A percentile compares a stretch with the other conserved stretches of the same genome.
Evolutionary conservation across 2,888 invertebrate species (phyloP).

Genomic region (Callimorpha dominula): DNA sequence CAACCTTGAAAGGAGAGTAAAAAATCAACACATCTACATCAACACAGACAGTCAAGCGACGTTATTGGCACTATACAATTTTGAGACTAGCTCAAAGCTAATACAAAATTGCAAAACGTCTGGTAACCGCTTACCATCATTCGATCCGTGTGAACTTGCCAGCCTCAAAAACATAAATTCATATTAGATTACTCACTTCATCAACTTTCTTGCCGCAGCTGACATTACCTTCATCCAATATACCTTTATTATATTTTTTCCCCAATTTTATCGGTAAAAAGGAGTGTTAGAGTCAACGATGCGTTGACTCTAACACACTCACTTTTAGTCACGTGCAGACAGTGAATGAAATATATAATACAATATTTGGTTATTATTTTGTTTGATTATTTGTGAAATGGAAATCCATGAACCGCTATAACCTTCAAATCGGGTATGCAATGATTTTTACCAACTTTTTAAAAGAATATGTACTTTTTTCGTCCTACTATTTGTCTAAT

Average conservation of each 20-base stretch:
- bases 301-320: conserved; percentile 41
- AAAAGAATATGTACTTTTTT: not conserved
- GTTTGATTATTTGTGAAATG: not conserved
- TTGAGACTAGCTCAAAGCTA: no score
- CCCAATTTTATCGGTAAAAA: conserved; percentile 41
- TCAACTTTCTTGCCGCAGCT: not conserved
- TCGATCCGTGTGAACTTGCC: not conserved
- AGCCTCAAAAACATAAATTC: not conserved
- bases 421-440: not conserved
- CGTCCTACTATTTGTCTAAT: not conserved
- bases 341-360: not conserved
- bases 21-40: no score
- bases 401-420: not conserved
- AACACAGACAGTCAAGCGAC: no score
- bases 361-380: not conserved
- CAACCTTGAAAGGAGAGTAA: no score
- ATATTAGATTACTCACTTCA: not conserved
- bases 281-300: conserved; percentile 46
- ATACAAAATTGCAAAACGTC: no score
- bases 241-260: conserved; percentile 21
- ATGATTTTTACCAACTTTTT: not conserved
- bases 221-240: not conserved
- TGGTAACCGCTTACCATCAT: not conserved
- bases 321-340: conserved; percentile 24
- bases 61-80: no score